These are phyloP conservation scores for Arctia plantaginis DNA, from an alignment of 2,888 invertebrate genomes.

Conservation along the genomic window DNA sequence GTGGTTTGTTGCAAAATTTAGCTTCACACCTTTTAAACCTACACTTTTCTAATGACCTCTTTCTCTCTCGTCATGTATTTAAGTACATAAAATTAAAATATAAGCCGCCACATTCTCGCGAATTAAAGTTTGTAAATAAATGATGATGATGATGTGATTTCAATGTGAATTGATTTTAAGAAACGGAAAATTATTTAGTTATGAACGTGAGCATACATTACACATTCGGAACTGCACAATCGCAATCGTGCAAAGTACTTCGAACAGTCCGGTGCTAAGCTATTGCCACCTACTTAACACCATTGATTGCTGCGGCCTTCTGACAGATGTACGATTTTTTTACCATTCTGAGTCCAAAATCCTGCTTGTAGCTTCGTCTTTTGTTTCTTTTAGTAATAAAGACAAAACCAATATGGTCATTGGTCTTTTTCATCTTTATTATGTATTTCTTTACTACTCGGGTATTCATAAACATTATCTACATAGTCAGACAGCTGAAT, in stretches of 20 bases:
- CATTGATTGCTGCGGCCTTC: not conserved
- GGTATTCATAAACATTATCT: conserved; percentile 6
- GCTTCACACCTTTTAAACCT: not conserved
- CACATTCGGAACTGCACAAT: too few relatives aligned
- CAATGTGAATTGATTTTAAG: not conserved
- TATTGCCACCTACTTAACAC: not conserved
- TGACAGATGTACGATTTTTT: not conserved
- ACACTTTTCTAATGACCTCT: not conserved
- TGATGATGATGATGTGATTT: not conserved
- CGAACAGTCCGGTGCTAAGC: not conserved
- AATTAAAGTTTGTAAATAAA: not conserved
- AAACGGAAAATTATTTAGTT: not conserved
- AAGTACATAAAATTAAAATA: not conserved
- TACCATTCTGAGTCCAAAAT: not conserved
- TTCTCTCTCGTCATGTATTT: not conserved
- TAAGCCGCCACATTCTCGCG: not conserved
- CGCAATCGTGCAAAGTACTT: not conserved
- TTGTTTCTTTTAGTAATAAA: not conserved
- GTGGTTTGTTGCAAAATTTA: not conserved
- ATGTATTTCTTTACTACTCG: not conserved
- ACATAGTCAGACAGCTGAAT: conserved; percentile 29
- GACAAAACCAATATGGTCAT: not conserved
- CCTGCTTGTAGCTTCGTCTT: not conserved
- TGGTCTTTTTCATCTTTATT: not conserved
- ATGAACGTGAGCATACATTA: too few relatives aligned